phyloP scores from a whole-genome alignment of 2,113 vertebrate species.

The Notiomystis cincta region DNA sequence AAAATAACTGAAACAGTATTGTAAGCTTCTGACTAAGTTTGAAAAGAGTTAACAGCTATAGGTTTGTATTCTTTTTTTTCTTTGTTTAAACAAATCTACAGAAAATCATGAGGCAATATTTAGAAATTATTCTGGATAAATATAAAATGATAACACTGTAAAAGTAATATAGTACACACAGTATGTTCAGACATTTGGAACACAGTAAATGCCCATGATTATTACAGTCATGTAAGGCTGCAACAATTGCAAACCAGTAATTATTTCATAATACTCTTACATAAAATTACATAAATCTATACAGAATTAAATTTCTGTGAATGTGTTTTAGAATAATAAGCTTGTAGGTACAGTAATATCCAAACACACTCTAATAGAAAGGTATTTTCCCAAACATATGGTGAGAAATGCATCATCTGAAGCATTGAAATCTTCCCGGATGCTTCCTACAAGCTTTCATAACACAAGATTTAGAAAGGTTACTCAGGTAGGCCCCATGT shows the following conservation, averaged over 20 bases:
- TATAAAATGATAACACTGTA: slow-evolving; percentile 22
- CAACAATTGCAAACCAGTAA: neutral
- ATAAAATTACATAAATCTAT: neutral
- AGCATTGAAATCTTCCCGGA: neutral
- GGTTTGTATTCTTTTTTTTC: slow-evolving; percentile 26
- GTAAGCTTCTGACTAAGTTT: slow-evolving; percentile 48
- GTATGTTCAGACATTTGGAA: neutral
- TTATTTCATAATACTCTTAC: neutral
- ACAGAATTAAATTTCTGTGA: neutral
- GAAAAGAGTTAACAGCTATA: slow-evolving; percentile 60
- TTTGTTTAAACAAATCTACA: slow-evolving; percentile 61
- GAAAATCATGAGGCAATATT: slow-evolving; percentile 56
- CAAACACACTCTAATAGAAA: neutral
- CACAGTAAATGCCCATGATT: neutral
- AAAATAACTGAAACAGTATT: neutral
- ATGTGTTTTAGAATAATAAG: neutral
- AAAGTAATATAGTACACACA: neutral
- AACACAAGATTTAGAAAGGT: neutral
- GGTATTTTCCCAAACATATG: neutral
- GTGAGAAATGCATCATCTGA: neutral
- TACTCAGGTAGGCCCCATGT: neutral
- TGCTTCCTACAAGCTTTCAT: neutral
- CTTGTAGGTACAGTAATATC: neutral
- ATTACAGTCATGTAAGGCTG: neutral
- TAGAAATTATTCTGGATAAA: slow-evolving; percentile 62